These are phyloP conservation scores for Pocillopora meandrina DNA, from an alignment of 92 coral and sea anemone species.

Conservation along the genomic window DNA sequence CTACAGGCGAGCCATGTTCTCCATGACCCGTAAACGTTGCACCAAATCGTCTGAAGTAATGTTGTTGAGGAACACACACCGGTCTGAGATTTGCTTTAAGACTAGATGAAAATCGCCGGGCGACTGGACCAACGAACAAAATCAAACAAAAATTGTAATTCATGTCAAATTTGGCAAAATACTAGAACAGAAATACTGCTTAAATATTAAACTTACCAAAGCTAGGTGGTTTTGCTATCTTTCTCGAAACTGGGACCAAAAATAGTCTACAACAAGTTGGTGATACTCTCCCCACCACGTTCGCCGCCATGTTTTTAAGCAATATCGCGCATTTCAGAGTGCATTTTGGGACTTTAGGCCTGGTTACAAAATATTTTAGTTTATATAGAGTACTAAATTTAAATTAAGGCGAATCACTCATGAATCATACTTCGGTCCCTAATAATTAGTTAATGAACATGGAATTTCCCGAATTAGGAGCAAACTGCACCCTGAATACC, in stretches of 20 bases:
- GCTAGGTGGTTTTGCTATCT: constrained; percentile 22
- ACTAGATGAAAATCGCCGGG: constrained; percentile 17
- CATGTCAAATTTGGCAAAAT: not conserved
- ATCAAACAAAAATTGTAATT: not conserved
- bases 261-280: constrained; percentile 54
- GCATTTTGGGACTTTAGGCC: constrained; percentile 37
- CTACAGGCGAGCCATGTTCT: constrained; percentile 37
- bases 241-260: constrained; percentile 42
- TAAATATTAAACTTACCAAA: constrained; percentile 1
- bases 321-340: constrained; percentile 7
- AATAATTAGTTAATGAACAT: constrained; percentile 19
- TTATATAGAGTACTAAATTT: constrained; percentile 10
- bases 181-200: not conserved
- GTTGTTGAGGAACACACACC: constrained; percentile 45
- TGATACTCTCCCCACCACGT: constrained; percentile 43
- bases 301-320: constrained; percentile 81
- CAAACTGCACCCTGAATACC: constrained; percentile 81
- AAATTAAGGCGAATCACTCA: not conserved
- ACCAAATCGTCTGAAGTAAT: constrained; percentile 74
- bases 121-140: not conserved
- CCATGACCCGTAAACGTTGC: constrained; percentile 53
- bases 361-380: not conserved
- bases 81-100: constrained; percentile 6
- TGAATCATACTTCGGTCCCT: not conserved
- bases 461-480: constrained; percentile 95